Base-by-base conservation (phyloP, 2,797 vertebrate species). In the Ciconia nigra region DNA sequence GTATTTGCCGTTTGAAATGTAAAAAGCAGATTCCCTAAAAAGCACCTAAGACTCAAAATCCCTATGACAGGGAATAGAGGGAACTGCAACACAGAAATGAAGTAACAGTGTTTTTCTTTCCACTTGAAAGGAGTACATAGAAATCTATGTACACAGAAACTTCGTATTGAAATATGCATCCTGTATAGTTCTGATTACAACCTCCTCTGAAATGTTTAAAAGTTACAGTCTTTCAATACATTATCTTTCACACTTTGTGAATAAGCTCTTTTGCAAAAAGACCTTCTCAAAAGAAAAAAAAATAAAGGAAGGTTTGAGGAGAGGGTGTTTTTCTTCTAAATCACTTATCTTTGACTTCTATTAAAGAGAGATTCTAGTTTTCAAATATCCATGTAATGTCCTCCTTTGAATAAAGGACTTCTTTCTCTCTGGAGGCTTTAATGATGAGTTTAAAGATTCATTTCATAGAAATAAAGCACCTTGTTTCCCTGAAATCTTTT, bases 381-480 rank as follows among this genome's bases (percentile, higher is more conserved):
- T 90, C 52, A 72, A 82, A 61, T 31, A 66, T 33, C 16, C 2
- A 1, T 54, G 15, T 66, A 86, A 91, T 55, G 4, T 47, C 5
- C 51, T 79, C 25, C 80, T 9, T 24, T 90, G 47, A 80, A 83
- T 66, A 87, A 73, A 46, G 9, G 19, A 65, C 25, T 31, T 70
- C 33, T 78, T 83, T 77, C 66, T 63, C 33, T 35, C 16, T 77
- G 31, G 15, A 91, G 18, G 17, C 11, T 92, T 87, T 92, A 84
- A 76, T 29, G 13, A 70, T 76, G 31, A 87, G 8, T 65, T 80
- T 77, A 73, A 86, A 25, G 29, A 87, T 92, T 87, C 15, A 22
- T 41, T 91, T 94, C 5, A 77, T 29, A 70, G 39, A 73, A 97
- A 90, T 61, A 92, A 93, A 92, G 10, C 10, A 79, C 25, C 18